phyloP scores from a whole-genome alignment of 2,113 vertebrate species.

The Dicerorhinus sumatrensis region DNA sequence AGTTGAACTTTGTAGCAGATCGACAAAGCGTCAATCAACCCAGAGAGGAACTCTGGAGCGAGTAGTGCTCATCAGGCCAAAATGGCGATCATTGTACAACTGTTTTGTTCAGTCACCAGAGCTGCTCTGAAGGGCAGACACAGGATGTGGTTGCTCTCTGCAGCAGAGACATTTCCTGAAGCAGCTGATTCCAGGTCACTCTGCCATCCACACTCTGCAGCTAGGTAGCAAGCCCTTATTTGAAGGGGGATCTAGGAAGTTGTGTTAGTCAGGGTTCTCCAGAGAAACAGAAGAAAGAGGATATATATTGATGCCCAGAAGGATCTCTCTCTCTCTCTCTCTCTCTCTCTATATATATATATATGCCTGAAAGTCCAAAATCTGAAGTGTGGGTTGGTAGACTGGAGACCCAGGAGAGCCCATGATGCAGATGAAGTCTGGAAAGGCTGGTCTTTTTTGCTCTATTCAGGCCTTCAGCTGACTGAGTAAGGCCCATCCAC shows the following conservation, averaged over 20 bases:
- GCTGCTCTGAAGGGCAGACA: not conserved
- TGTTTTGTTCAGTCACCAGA: not conserved
- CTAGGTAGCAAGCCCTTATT: too few species aligned
- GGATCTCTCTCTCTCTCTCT: too few species aligned
- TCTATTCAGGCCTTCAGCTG: not conserved
- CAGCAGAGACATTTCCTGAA: not conserved
- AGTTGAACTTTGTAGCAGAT: not conserved
- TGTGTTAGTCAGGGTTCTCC: not conserved
- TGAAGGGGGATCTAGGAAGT: not conserved
- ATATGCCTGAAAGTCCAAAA: not conserved
- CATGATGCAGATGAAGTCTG: too few species aligned
- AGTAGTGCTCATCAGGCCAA: too few species aligned
- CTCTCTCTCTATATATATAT: not conserved
- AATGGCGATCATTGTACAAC: not conserved
- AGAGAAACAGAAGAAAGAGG: too few species aligned
- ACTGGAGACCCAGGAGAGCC: not conserved
- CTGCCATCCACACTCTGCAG: not conserved
- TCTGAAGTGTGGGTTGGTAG: not conserved
- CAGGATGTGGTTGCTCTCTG: too few species aligned
- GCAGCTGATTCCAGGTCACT: too few species aligned
- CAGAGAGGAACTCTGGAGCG: not conserved
- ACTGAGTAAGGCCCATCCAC: not conserved
- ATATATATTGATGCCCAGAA: too few species aligned
- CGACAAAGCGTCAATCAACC: not conserved
- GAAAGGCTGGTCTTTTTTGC: not conserved